These are phyloP conservation scores for Ypsolopha sequella DNA, from an alignment of 2,888 invertebrate species.

Conservation along the genomic window DNA sequence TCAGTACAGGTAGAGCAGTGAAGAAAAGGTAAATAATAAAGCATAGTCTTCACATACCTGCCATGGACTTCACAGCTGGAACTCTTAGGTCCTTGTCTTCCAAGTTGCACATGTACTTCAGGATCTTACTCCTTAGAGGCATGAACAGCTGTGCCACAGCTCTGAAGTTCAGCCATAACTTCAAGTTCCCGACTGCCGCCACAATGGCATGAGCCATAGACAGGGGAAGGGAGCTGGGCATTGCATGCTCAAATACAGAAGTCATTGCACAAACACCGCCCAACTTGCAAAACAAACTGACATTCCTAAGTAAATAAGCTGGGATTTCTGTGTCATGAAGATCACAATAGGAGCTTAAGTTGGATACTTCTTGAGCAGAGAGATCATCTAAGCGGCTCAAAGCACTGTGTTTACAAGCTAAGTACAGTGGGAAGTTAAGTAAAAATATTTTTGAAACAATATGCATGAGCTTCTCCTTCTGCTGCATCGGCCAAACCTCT, in stretches of 20 bases:
- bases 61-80: conserved; percentile 92
- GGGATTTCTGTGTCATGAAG: conserved; percentile 95
- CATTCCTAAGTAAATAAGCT: conserved; percentile 89
- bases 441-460: conserved; percentile 89
- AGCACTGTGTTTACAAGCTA: conserved; percentile 88
- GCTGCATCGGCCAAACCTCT: conserved; percentile 81
- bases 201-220: conserved; percentile 94
- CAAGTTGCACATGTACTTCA: conserved; percentile 94
- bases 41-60: conserved; percentile 66
- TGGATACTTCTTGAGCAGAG: conserved; percentile 86
- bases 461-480: conserved; percentile 89
- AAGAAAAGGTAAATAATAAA: too few species aligned
- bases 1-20: too few species aligned
- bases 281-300: conserved; percentile 93
- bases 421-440: conserved; percentile 89
- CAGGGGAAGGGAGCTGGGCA: conserved; percentile 82
- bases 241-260: conserved; percentile 83
- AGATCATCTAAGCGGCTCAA: conserved; percentile 86
- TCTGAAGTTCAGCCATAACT: conserved; percentile 93
- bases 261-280: conserved; percentile 92
- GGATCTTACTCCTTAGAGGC: conserved; percentile 86
- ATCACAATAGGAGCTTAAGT: conserved; percentile 87
- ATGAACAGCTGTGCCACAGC: conserved; percentile 91
- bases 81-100: conserved; percentile 92
- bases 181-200: conserved; percentile 91